These are phyloP conservation scores for Parazoanthus swiftii DNA, from an alignment of 92 coral and sea anemone genomes.

Conservation along the genomic window DNA sequence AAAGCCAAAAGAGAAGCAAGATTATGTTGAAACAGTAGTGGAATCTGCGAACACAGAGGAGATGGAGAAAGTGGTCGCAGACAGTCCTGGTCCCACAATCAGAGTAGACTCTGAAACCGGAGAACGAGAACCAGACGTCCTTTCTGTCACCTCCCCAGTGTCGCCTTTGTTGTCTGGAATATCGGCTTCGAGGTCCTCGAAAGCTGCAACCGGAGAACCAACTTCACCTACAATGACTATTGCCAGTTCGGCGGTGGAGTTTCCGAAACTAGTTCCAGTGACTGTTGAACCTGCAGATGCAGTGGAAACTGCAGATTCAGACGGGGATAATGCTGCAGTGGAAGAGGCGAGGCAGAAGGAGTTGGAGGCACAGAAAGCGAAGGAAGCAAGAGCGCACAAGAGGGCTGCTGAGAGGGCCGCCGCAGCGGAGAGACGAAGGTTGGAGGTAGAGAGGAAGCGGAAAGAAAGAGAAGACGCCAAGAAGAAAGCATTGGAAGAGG, in stretches of 20 bases:
- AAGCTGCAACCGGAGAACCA: constrained; percentile 44
- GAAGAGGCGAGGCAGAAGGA: constrained; percentile 49
- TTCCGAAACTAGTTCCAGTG: constrained; percentile 70
- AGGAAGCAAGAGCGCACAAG: constrained; percentile 84
- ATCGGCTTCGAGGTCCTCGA: constrained; percentile 58
- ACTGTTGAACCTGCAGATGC: constrained; percentile 56
- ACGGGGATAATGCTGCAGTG: neutral
- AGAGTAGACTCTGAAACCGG: constrained; percentile 96
- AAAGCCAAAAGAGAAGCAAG: constrained; percentile 50
- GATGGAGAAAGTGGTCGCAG: constrained; percentile 38
- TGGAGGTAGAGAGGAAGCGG: constrained; percentile 94
- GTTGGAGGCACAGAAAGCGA: constrained; percentile 60
- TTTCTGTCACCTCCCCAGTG: constrained; percentile 46
- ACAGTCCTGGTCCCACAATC: constrained; percentile 48
- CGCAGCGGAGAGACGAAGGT: constrained; percentile 94
- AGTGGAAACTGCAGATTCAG: constrained; percentile 39
- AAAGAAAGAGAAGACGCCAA: constrained; percentile 94
- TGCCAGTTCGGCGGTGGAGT: constrained; percentile 46
- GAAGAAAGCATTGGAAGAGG: constrained; percentile 83
- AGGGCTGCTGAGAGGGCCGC: constrained; percentile 96
- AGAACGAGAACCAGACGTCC: constrained; percentile 59
- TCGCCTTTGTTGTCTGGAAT: constrained; percentile 48
- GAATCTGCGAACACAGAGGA: constrained; percentile 30
- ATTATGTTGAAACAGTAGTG: neutral
- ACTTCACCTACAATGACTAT: constrained; percentile 42